These are phyloP conservation scores for Netta rufina DNA, from an alignment of 2,797 vertebrate species.

Conservation along the genomic window DNA sequence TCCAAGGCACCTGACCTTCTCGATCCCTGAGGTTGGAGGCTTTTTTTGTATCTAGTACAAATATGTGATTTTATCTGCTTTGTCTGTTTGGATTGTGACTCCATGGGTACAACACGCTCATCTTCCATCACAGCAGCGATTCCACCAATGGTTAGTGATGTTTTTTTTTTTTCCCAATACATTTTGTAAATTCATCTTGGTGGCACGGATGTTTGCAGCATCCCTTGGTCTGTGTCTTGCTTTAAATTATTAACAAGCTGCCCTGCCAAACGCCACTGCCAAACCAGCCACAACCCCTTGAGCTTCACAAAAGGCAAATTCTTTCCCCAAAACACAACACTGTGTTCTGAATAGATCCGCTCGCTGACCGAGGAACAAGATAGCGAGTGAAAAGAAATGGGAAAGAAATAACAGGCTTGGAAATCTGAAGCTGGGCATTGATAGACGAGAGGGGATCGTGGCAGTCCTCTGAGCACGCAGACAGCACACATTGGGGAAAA, in stretches of 20 bases:
- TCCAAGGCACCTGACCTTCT: neutral
- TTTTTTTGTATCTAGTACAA: neutral
- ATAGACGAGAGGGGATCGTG: neutral
- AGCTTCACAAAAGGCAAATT: constrained; percentile 13
- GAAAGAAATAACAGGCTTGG: neutral
- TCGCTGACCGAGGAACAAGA: neutral
- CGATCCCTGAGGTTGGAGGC: neutral
- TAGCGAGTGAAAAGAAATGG: neutral
- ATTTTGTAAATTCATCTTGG: neutral
- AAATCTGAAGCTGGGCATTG: neutral
- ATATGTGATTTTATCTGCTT: neutral
- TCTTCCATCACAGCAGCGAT: neutral
- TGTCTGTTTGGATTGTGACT: neutral
- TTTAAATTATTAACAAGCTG: neutral
- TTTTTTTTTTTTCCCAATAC: neutral
- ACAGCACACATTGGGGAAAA: neutral
- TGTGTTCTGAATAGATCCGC: neutral
- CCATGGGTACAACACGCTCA: neutral
- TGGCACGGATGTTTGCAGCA: neutral
- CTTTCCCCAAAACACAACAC: constrained; percentile 17
- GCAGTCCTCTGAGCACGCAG: neutral
- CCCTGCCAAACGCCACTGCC: neutral
- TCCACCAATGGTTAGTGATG: neutral
- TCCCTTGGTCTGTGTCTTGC: neutral
- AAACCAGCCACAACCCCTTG: neutral